Evolutionary conservation across 2,113 vertebrate species (phyloP).

Genomic region (Mastomys coucha): DNA sequence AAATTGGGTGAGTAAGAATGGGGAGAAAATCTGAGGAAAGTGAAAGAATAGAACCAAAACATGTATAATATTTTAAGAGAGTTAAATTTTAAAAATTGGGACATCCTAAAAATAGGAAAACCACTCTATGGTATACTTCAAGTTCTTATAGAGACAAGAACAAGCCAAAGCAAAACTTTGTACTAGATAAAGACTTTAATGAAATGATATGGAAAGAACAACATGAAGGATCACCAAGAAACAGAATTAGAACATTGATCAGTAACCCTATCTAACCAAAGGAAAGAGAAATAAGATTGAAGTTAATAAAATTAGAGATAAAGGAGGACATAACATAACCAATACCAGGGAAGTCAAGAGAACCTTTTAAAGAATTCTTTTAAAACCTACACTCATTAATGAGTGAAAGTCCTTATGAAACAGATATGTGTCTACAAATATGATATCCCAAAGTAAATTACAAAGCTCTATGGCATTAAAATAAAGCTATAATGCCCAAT

Average conservation of each 20-base stretch:
- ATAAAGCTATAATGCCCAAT: neutral
- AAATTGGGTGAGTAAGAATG: no score
- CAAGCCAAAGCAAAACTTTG: no score
- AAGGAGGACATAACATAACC: neutral
- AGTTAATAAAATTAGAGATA: neutral
- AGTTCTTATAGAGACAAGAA: no score
- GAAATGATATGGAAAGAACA: no score
- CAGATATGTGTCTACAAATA: neutral
- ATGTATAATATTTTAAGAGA: no score
- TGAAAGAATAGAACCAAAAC: no score
- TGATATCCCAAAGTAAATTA: neutral
- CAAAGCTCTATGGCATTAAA: neutral
- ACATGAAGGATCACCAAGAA: neutral
- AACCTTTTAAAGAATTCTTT: neutral
- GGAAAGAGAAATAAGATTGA: neutral
- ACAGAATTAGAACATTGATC: neutral
- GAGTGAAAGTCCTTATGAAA: neutral
- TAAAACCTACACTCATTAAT: neutral
- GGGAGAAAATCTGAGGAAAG: no score
- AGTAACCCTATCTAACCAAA: neutral
- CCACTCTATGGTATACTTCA: no score
- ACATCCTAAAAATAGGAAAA: no score
- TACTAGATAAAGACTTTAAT: no score
- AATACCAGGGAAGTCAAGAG: neutral
- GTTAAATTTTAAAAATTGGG: no score